These are phyloP conservation scores for Mythimna ferrago DNA, from an alignment of 2,888 invertebrate species.

Conservation along the genomic window DNA sequence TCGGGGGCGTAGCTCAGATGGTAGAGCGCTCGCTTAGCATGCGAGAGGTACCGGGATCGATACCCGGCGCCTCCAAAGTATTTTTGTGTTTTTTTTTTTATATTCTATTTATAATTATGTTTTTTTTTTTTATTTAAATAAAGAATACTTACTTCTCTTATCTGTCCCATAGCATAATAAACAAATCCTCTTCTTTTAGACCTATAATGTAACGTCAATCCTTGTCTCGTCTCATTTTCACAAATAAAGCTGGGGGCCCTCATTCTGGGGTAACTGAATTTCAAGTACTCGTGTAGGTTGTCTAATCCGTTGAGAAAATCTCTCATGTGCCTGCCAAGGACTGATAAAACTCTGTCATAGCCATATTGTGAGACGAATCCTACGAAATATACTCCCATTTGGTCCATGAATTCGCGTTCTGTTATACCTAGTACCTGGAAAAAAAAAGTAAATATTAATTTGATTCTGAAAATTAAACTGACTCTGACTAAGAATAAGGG, in stretches of 20 bases:
- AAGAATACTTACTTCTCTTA: constrained; percentile 92
- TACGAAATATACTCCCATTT: constrained; percentile 98
- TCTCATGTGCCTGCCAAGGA: constrained; percentile 97
- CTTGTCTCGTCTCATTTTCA: constrained; percentile 98
- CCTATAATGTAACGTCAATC: constrained; percentile 97
- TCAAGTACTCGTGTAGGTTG: constrained; percentile 98
- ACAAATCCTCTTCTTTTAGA: constrained; percentile 98
- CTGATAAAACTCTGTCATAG: constrained; percentile 97
- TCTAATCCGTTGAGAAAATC: constrained; percentile 99
- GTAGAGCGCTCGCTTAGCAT: constrained; percentile 91
- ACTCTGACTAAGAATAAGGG: no score
- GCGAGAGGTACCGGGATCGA: constrained; percentile 91
- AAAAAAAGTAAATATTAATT: constrained; percentile 16
- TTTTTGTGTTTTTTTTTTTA: constrained; percentile 29
- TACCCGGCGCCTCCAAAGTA: constrained; percentile 89
- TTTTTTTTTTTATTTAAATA: not conserved
- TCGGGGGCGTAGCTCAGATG: constrained; percentile 91
- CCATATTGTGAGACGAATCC: constrained; percentile 98
- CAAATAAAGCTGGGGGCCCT: constrained; percentile 99
- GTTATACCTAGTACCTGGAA: constrained; percentile 95
- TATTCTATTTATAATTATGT: not conserved
- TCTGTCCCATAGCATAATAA: constrained; percentile 99
- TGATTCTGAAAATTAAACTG: no score
- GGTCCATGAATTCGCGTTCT: constrained; percentile 97
- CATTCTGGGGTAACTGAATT: constrained; percentile 97